Evolutionary conservation across 2,888 invertebrate genomes (phyloP).

Genomic region (Congeria kusceri): DNA sequence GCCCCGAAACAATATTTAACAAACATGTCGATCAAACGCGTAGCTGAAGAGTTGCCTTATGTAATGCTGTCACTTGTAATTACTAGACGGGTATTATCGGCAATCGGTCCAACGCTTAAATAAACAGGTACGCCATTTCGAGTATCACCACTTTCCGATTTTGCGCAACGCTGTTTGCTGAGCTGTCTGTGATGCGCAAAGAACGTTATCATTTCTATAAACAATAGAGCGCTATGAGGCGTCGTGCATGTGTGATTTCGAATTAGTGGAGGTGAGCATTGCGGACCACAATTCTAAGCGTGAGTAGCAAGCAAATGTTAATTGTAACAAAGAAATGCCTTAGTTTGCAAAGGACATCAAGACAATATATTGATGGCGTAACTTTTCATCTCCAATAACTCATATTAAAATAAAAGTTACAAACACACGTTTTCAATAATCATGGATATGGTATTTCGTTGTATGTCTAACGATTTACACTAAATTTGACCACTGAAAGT

Average conservation of each 20-base stretch:
- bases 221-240: slow-evolving; percentile 7
- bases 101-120: slow-evolving; percentile 23
- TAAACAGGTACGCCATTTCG: slow-evolving; percentile 22
- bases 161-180: background rate
- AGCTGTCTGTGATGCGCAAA: background rate
- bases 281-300: too few species aligned
- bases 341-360: too few species aligned
- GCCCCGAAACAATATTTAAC: slow-evolving; percentile 38
- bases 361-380: too few species aligned
- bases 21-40: slow-evolving; percentile 40
- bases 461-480: too few species aligned
- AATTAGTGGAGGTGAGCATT: background rate
- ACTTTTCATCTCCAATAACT: too few species aligned
- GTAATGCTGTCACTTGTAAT: slow-evolving; percentile 35
- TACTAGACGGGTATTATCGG: slow-evolving; percentile 6
- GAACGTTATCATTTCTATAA: slow-evolving; percentile 17
- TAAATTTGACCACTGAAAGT: too few species aligned
- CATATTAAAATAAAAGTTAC: too few species aligned
- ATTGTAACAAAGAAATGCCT: too few species aligned
- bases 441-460: too few species aligned
- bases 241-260: slow-evolving; percentile 6
- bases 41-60: slow-evolving; percentile 10
- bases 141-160: background rate
- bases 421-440: too few species aligned
- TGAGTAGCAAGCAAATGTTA: too few species aligned